Conservation (phyloP, 2,797 vertebrate species). For the Myotis findleyi region DNA sequence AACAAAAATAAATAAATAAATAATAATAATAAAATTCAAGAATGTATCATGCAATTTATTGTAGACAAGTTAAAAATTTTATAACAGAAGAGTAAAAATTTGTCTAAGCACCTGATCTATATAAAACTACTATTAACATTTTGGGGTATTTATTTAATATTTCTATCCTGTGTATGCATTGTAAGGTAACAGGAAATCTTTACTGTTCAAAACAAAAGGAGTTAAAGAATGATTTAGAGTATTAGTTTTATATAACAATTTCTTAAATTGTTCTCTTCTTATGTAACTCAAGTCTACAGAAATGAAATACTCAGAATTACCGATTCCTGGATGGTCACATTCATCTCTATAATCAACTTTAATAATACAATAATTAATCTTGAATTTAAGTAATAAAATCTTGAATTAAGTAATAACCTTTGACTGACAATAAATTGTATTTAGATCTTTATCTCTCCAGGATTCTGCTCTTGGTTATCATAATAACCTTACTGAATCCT, state of each 20-base stretch:
- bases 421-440: neutral
- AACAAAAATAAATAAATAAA: too few relatives aligned
- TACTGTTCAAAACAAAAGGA: neutral
- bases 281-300: neutral
- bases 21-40: neutral
- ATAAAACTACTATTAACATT: neutral
- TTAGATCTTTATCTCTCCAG: neutral
- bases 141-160: neutral
- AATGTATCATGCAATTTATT: neutral
- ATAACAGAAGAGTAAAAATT: neutral
- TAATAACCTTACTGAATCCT: neutral
- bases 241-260: neutral
- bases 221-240: neutral
- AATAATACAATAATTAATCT: neutral
- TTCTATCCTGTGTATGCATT: neutral
- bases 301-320: neutral
- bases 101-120: neutral
- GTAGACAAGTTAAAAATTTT: neutral
- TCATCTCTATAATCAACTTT: neutral
- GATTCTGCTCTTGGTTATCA: neutral
- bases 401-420: neutral
- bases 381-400: neutral
- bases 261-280: neutral
- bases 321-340: neutral
- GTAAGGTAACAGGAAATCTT: neutral